These are phyloP conservation scores for Mareca penelope DNA, from an alignment of 2,797 vertebrate genomes.

Conservation along the genomic window DNA sequence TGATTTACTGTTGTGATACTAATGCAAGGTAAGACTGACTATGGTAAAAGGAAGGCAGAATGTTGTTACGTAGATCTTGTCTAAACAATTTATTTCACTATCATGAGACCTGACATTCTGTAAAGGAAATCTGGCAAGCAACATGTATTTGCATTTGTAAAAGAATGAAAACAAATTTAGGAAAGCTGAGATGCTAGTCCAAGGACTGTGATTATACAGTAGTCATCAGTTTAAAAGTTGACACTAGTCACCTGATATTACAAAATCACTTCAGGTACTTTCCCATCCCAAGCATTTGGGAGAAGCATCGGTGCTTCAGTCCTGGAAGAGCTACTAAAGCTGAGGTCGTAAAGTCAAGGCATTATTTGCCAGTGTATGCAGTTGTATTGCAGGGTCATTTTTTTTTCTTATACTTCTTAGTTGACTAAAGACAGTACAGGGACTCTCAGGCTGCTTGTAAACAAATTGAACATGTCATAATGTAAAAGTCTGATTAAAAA, in stretches of 20 bases:
- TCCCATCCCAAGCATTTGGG: background rate
- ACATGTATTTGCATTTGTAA: constrained; percentile 35
- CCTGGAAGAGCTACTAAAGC: background rate
- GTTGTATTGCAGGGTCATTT: constrained; percentile 5
- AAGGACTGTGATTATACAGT: constrained; percentile 7
- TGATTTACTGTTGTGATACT: background rate
- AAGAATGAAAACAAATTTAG: constrained; percentile 3
- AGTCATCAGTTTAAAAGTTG: constrained; percentile 37
- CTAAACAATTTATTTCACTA: background rate
- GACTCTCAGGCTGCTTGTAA: background rate
- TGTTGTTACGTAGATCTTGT: background rate
- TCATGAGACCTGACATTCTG: background rate
- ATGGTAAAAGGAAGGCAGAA: background rate
- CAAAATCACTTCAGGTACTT: constrained; percentile 49
- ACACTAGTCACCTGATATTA: background rate
- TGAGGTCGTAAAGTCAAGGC: constrained; percentile 10
- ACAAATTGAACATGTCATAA: background rate
- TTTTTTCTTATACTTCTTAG: background rate
- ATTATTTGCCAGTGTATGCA: background rate
- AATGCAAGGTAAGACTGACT: background rate
- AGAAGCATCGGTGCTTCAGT: background rate
- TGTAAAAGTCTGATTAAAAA: constrained; percentile 28
- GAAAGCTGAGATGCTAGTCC: constrained; percentile 9
- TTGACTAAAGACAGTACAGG: background rate
- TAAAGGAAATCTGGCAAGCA: constrained; percentile 26